Conservation (phyloP, 2,113 vertebrate genomes). For the Calidris pugnax region DNA sequence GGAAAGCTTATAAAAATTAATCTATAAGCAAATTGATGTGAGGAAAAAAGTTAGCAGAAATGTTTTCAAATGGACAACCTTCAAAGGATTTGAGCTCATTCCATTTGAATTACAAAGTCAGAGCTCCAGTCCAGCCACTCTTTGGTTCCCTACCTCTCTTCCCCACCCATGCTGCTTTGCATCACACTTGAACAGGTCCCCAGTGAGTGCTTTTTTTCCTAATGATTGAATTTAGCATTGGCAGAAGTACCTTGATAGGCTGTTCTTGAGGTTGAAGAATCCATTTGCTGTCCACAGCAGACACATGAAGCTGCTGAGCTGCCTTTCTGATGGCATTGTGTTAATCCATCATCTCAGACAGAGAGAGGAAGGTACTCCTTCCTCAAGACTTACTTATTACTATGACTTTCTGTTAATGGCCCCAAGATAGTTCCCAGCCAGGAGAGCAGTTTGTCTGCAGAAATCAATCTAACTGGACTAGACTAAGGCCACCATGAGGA, state of each 20-base stretch:
- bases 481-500: not conserved
- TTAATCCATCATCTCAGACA: rapidly evolving
- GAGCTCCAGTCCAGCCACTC: conserved; percentile 2
- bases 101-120: conserved; percentile 55
- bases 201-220: not conserved
- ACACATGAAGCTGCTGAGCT: not conserved
- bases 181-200: not conserved
- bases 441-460: not conserved
- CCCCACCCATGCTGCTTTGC: conserved; percentile 4
- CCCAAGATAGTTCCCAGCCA: not conserved
- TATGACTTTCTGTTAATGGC: not conserved
- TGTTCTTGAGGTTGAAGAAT: not conserved
- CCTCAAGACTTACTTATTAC: not conserved
- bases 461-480: not conserved
- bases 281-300: not conserved
- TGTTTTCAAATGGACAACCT: conserved; percentile 61
- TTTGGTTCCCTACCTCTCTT: not conserved
- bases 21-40: conserved; percentile 65
- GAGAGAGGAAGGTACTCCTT: not conserved
- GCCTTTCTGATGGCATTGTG: not conserved
- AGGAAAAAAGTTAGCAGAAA: conserved; percentile 57
- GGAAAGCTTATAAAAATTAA: conserved; percentile 72
- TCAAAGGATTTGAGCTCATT: conserved; percentile 60
- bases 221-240: not conserved
- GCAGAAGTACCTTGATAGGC: not conserved